Base-by-base conservation (phyloP, 2,797 vertebrate species). In the Amphiprion clarkii region DNA sequence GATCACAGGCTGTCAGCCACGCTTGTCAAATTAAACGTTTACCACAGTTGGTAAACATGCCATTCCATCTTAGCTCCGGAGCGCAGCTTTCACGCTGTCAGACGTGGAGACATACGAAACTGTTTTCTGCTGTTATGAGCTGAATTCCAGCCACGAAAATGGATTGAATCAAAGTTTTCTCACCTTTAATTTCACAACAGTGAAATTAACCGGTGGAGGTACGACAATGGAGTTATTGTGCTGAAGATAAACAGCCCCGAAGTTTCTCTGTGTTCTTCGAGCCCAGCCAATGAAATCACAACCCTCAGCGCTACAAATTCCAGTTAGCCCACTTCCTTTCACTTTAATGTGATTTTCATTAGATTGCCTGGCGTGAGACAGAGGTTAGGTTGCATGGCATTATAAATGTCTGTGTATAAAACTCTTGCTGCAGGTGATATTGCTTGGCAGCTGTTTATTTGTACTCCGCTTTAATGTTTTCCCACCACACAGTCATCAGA, bases 331-430 rank as follows among this genome's bases (percentile, higher is more conserved):
- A 60, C 81, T 83, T 81, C 71, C 73, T 87, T 75, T 87, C 77
- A 73, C 85, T 88, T 74, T 88, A 83, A 88, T 89, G 79, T 73
- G 66, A 82, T 88, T 92, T 88, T 74, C 78, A 83, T 85, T 87
- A 85, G 81, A 88, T 88, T 25, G 49, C 74, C 70, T 77, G 79
- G 83, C 69, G 46, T 77, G 72, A 86, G 64, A 72, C 77, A 71
- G 71, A 86, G 74, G 59, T 88, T 62, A 66, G 56, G 55, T 67
- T 83, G 77, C 40, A 48, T 82, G 78, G 84, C 85, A 81, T 84
- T 88, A 86, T 78, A 84, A 84, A 91, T 78, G 70, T 88, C 52
- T 86, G 78, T 87, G 86, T 81, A 86, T 76, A 85, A 90, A 88
- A 74, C 66, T 74, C 68, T 86, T 56, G 79, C 85, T 82, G 78